Base-by-base conservation (phyloP, 1,140 invertebrate species). In the Carposina sasakii region DNA sequence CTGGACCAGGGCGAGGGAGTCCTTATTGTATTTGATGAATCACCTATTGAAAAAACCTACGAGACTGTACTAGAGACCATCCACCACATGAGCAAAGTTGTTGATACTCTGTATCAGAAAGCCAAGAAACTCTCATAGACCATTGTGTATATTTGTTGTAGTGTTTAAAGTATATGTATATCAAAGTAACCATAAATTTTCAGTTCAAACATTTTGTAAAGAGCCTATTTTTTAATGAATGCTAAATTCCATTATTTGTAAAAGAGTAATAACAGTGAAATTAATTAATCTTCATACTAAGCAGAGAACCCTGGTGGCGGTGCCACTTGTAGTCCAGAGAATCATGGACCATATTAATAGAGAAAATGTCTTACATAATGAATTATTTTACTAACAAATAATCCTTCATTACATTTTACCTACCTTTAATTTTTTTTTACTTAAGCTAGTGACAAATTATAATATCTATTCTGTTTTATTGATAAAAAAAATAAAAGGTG, bases 61-160 rank as follows among this genome's bases (percentile, higher is more conserved):
- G 96, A 98, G 88, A 94, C 95, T 67, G 96, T 97, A 30, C 86
- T 99, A 64, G 96, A 98, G 76, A 98, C 96, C 16, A 97, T 99
- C 78, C 96, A 98, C 66, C 97, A 94, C 74, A 98, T 99, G 96
- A 97, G 97, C 61, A 99, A 99, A 89, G 98, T 99, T 60, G 96
- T 99, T 40, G 98, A 99, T 85, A 96, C 96, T 26, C 89, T 99
- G 49, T 99, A 99, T 87, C 95, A 97, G 87, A 98, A 98, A 89
- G 97, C 97, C 58, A 99, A 99, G 87, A 98, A 98, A 86, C 89
- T 99, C 36, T 97, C 96, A 85, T 98, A 97, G 91, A 63, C 59
- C 48, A 26, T 28, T 49, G 28, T 70, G 67, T 79, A 77, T 71
- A 76, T 67, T 79, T 74, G 66, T 78, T 79, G 68, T 81, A 81